A percentile compares a stretch with the other conserved stretches of the same genome.
phyloP scores from a whole-genome alignment of 2,113 vertebrate genomes.

The Mormyrus lacerda region DNA sequence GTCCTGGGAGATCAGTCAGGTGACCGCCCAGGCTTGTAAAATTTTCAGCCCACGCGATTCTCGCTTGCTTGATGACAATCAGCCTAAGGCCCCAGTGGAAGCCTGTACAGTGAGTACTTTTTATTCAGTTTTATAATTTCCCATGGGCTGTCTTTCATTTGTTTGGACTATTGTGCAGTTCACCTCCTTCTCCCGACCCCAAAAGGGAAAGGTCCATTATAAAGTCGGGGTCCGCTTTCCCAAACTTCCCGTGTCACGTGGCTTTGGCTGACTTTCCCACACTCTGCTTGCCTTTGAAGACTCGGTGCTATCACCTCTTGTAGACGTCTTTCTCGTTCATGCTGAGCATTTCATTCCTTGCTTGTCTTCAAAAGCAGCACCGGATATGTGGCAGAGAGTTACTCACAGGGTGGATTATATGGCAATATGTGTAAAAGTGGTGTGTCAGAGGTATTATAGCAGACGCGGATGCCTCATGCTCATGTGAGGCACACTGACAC shows the following conservation, averaged over 20 bases:
- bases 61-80: background rate
- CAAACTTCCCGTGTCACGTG: background rate
- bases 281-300: background rate
- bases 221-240: background rate
- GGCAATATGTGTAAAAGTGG: background rate
- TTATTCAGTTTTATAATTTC: background rate
- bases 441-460: background rate
- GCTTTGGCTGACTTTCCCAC: background rate
- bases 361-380: background rate
- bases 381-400: background rate
- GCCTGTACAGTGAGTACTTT: background rate
- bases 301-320: background rate
- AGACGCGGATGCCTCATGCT: background rate
- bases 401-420: background rate
- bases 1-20: background rate
- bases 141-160: background rate
- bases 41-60: background rate
- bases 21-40: background rate
- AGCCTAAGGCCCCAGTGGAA: background rate
- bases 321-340: background rate
- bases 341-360: background rate
- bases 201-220: background rate
- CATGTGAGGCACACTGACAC: background rate
- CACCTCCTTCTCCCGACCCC: background rate
- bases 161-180: background rate